These are phyloP conservation scores for Meandrusa payeni DNA, from an alignment of 2,888 invertebrate species.

Conservation along the genomic window DNA sequence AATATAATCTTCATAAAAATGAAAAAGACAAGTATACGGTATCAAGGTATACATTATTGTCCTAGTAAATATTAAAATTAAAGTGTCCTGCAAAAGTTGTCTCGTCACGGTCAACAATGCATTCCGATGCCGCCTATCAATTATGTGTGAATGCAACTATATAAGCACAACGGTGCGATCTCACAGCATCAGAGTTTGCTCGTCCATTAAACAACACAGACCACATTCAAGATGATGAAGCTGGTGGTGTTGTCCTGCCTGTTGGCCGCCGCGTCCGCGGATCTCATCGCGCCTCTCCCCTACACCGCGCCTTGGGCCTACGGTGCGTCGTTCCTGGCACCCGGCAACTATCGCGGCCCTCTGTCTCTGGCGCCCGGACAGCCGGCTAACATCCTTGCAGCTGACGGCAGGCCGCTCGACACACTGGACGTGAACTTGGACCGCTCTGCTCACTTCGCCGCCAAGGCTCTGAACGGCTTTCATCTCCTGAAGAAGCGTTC, in stretches of 20 bases:
- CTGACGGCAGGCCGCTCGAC: conserved; percentile 69
- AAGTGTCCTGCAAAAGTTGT: conserved; percentile 50
- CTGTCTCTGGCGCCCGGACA: conserved; percentile 69
- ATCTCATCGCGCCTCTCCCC: conserved; percentile 34
- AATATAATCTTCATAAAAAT: no score
- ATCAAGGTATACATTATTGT: conserved; percentile 1
- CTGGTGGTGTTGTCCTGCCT: conserved; percentile 84
- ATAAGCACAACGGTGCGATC: conserved; percentile 40
- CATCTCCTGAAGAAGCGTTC: conserved; percentile 56
- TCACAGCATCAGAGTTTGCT: conserved; percentile 59
- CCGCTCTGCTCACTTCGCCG: conserved; percentile 64
- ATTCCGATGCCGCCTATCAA: conserved; percentile 52
- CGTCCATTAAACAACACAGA: conserved; percentile 63
- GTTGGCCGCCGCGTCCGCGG: conserved; percentile 78
- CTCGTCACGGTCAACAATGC: conserved; percentile 52
- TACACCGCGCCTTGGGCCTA: conserved; percentile 42
- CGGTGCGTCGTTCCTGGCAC: conserved; percentile 39
- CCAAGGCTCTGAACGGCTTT: conserved; percentile 55
- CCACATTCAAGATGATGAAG: conserved; percentile 72
- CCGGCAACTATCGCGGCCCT: conserved; percentile 60
- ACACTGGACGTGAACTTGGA: conserved; percentile 71
- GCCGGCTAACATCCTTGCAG: conserved; percentile 65
- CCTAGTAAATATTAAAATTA: conserved; percentile 9
- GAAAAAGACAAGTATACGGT: no score
- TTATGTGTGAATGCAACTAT: conserved; percentile 44